Percentiles rank a stretch among this genome's conserved stretches.
These are phyloP conservation scores for Temnothorax ravouxi DNA, from an alignment of 2,888 invertebrate species.

Conservation along the genomic window DNA sequence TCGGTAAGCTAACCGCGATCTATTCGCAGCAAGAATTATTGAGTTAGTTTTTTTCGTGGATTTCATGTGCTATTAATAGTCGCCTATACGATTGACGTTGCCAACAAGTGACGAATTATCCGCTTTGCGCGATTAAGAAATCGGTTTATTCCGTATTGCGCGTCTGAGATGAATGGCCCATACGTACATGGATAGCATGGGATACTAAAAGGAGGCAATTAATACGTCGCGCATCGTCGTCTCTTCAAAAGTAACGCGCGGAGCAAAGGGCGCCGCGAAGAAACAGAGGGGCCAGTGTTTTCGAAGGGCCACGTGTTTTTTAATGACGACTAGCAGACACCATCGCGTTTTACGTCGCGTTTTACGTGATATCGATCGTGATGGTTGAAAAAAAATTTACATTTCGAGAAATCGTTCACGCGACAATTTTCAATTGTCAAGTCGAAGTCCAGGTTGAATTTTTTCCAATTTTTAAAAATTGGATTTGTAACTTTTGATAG, in stretches of 20 bases:
- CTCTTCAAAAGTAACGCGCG: conserved; percentile 73
- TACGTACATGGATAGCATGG: conserved; percentile 21
- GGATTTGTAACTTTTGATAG: not conserved
- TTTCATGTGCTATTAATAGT: conserved; percentile 16
- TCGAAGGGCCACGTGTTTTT: conserved; percentile 81
- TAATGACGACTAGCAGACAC: conserved; percentile 82
- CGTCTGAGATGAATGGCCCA: conserved; percentile 35
- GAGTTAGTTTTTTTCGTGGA: not conserved
- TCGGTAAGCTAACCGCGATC: not conserved
- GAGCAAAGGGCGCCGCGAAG: conserved; percentile 69
- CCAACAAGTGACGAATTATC: conserved; percentile 42
- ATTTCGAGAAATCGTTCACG: conserved; percentile 43
- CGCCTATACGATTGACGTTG: not conserved
- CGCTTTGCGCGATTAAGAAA: conserved; percentile 43
- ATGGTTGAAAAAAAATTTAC: conserved; percentile 36
- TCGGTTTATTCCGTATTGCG: conserved; percentile 25
- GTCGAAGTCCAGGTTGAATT: conserved; percentile 12
- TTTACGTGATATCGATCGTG: conserved; percentile 66
- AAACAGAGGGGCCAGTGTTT: conserved; percentile 81
- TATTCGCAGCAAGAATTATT: conserved; percentile 8
- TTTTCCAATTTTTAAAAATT: not conserved
- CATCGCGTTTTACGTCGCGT: conserved; percentile 57
- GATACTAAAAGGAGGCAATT: conserved; percentile 66
- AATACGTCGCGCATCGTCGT: conserved; percentile 74
- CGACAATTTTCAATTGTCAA: conserved; percentile 33